Evolutionary conservation across 2,888 invertebrate species (phyloP).

Genomic region (Bugula neritina): DNA sequence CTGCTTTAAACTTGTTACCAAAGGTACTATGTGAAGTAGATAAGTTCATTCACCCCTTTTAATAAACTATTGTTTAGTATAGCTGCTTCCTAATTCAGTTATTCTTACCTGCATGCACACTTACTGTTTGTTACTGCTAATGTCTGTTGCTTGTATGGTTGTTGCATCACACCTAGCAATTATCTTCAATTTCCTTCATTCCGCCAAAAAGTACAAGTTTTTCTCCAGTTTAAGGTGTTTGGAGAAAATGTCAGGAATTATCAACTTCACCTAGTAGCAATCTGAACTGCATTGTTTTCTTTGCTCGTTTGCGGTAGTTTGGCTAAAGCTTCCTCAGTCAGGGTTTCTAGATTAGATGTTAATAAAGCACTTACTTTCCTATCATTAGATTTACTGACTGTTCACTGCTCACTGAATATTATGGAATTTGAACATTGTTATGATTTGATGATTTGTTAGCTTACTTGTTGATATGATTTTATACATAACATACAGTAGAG

Average conservation of each 20-base stretch:
- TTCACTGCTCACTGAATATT: not conserved
- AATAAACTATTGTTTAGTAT: not conserved
- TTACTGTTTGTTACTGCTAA: not conserved
- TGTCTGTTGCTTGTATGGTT: not conserved
- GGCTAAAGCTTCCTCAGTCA: slow-evolving; percentile 17
- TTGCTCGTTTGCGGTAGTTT: slow-evolving; percentile 26
- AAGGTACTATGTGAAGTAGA: not conserved
- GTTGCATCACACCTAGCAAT: not conserved
- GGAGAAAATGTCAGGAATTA: not conserved
- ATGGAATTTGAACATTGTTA: not conserved
- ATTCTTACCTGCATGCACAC: not conserved
- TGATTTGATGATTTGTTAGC: too few species aligned
- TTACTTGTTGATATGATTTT: too few species aligned
- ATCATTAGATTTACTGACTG: not conserved
- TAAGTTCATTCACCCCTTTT: not conserved
- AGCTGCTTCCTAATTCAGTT: not conserved
- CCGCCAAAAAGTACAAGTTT: not conserved
- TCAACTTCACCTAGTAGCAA: not conserved
- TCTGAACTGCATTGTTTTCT: slow-evolving; percentile 23
- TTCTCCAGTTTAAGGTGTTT: not conserved
- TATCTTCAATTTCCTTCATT: not conserved
- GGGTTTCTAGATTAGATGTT: slow-evolving; percentile 26
- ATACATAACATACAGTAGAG: too few species aligned
- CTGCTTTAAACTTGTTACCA: too few species aligned
- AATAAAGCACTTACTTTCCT: slow-evolving; percentile 23